phyloP scores from a whole-genome alignment of 2,888 invertebrate genomes.

The Perizoma flavofasciatum region DNA sequence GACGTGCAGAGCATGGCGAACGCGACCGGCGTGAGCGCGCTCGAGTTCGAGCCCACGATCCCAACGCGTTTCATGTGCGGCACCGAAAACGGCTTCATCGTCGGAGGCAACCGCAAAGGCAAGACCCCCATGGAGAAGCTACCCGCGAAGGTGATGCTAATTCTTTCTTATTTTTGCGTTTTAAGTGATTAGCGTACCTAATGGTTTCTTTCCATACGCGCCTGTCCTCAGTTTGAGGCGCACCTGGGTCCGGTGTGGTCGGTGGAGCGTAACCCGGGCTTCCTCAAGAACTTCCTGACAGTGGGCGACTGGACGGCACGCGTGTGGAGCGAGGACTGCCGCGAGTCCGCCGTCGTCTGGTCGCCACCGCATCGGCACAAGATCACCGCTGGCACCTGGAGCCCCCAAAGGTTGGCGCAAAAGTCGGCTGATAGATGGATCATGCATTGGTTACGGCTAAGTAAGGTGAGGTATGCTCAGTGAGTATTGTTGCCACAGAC shows the following conservation, averaged over 20 bases:
- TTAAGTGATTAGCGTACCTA: too few species aligned
- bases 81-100: conserved; percentile 86
- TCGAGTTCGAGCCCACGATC: conserved; percentile 89
- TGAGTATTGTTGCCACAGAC: conserved; percentile 65
- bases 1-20: conserved; percentile 81
- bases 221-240: conserved; percentile 75
- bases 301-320: conserved; percentile 97
- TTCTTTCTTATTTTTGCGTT: background rate
- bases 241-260: conserved; percentile 94
- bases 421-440: background rate
- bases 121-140: conserved; percentile 86
- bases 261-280: conserved; percentile 94
- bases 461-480: too few species aligned
- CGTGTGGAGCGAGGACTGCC: conserved; percentile 97
- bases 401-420: conserved; percentile 86
- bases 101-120: conserved; percentile 88
- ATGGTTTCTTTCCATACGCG: too few species aligned
- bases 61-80: conserved; percentile 90
- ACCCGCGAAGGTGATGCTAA: conserved; percentile 74
- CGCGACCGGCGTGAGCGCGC: conserved; percentile 83
- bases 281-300: conserved; percentile 96
- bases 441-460: too few species aligned
- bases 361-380: conserved; percentile 86
- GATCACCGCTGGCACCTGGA: conserved; percentile 92
- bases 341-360: conserved; percentile 95